Evolutionary conservation across 2,888 invertebrate genomes (phyloP).

Genomic region (Mythimna ferrago): DNA sequence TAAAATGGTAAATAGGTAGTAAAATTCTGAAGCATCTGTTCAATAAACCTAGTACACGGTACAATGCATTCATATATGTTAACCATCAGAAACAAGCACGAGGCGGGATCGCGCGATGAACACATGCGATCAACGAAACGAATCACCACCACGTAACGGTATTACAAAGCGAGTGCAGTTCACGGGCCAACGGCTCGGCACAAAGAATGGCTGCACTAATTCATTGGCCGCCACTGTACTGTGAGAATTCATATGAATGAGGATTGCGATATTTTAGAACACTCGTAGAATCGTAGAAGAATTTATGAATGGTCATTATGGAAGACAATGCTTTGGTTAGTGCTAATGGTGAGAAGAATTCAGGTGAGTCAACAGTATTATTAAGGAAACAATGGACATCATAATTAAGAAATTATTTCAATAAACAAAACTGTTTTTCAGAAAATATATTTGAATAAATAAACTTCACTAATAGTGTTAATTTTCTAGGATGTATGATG

Average conservation of each 20-base stretch:
- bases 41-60: slow-evolving; percentile 13
- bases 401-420: neutral
- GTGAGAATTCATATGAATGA: slow-evolving; percentile 54
- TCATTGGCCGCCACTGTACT: slow-evolving; percentile 58
- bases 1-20: neutral
- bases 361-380: slow-evolving; percentile 1
- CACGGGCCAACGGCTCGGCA: slow-evolving; percentile 73
- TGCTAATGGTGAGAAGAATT: slow-evolving; percentile 18
- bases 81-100: slow-evolving; percentile 37
- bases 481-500: no score
- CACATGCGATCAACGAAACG: slow-evolving; percentile 61
- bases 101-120: slow-evolving; percentile 35
- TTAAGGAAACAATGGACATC: neutral
- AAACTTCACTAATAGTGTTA: neutral
- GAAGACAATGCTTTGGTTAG: slow-evolving; percentile 33
- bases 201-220: slow-evolving; percentile 69
- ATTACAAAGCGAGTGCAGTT: slow-evolving; percentile 72
- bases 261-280: slow-evolving; percentile 26
- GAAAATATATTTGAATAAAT: no score
- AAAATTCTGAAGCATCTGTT: slow-evolving; percentile 3
- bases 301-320: slow-evolving; percentile 57
- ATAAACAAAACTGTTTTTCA: neutral
- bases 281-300: slow-evolving; percentile 24
- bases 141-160: slow-evolving; percentile 68
- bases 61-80: slow-evolving; percentile 31